Evolutionary conservation across 2,888 invertebrate genomes (phyloP).

Genomic region (Eupelmus urozonus): DNA sequence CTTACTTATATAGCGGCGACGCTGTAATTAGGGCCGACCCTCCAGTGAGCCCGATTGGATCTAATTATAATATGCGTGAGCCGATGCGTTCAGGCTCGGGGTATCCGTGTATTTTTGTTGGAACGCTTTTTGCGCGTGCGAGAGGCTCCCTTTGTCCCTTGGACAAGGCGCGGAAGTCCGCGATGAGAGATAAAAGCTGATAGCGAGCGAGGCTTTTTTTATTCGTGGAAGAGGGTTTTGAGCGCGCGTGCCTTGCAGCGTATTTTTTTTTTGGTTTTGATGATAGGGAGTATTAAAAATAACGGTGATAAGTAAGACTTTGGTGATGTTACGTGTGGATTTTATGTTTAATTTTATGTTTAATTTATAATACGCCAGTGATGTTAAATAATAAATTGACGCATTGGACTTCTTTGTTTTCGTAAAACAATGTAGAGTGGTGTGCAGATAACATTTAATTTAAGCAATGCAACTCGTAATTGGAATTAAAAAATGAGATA

Average conservation of each 20-base stretch:
- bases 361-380: too few relatives aligned
- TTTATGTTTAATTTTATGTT: too few relatives aligned
- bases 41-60: conserved; percentile 7
- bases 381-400: too few relatives aligned
- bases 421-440: too few relatives aligned
- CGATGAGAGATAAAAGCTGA: conserved; percentile 3
- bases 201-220: neutral
- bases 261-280: neutral
- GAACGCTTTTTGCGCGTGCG: too few relatives aligned
- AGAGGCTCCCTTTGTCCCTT: neutral
- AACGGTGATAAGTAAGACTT: neutral
- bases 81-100: too few relatives aligned
- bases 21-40: conserved; percentile 39
- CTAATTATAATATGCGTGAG: conserved; percentile 47
- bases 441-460: too few relatives aligned
- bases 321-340: too few relatives aligned
- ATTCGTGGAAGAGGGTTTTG: neutral
- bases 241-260: neutral
- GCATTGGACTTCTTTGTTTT: too few relatives aligned
- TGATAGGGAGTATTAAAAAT: neutral
- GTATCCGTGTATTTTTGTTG: too few relatives aligned
- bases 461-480: too few relatives aligned
- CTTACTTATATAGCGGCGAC: neutral
- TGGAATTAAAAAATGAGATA: too few relatives aligned
- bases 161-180: neutral